Conservation (phyloP, 2,888 invertebrate species). For the Torymus aiolomorphi region DNA sequence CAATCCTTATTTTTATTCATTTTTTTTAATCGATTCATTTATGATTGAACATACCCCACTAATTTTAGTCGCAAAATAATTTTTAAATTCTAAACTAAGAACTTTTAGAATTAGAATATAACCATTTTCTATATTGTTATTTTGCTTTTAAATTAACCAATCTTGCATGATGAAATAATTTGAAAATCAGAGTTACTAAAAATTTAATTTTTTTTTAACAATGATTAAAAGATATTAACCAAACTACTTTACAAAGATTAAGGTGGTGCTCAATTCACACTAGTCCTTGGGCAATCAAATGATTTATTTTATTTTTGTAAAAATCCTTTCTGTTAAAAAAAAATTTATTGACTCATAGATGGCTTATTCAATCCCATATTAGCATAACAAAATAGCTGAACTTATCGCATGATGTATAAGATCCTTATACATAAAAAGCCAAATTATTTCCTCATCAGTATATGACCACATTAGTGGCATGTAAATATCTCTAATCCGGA, state of each 20-base stretch:
- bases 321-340: conserved; percentile 23
- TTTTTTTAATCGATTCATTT: conserved; percentile 5
- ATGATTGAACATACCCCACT: not conserved
- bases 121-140: not conserved
- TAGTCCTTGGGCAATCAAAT: not conserved
- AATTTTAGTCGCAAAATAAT: not conserved
- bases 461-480: conserved; percentile 37
- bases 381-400: conserved; percentile 42
- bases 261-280: conserved; percentile 11
- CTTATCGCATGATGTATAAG: conserved; percentile 47
- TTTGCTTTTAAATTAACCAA: conserved; percentile 24
- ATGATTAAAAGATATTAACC: not conserved
- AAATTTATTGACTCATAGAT: conserved; percentile 43
- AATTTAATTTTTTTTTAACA: not conserved
- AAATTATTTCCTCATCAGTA: conserved; percentile 29
- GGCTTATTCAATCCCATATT: conserved; percentile 36
- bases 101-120: conserved; percentile 19
- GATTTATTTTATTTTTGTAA: conserved; percentile 23
- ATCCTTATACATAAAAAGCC: conserved; percentile 28
- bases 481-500: conserved; percentile 31
- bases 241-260: not conserved
- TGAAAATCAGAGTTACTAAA: conserved; percentile 11
- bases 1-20: not conserved
- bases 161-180: conserved; percentile 30
- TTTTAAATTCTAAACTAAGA: not conserved